Conservation (phyloP, 2,113 vertebrate species). For the Addax nasomaculatus region DNA sequence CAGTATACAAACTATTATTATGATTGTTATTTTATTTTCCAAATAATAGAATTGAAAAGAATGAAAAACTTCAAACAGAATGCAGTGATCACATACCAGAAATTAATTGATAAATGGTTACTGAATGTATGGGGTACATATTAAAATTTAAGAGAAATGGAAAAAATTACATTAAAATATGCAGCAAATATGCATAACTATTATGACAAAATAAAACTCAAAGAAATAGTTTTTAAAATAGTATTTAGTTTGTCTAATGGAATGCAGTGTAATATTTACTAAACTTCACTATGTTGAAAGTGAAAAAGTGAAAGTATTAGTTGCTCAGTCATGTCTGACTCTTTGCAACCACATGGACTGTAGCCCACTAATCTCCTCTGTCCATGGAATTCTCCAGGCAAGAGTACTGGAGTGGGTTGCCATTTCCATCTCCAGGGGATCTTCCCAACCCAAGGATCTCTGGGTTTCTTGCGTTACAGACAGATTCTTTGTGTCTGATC, state of each 20-base stretch:
- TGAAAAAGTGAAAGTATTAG: background rate
- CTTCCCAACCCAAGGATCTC: background rate
- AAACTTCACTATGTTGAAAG: background rate
- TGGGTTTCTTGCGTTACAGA: background rate
- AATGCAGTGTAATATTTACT: background rate
- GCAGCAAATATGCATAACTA: background rate
- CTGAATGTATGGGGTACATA: background rate
- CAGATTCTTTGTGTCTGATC: background rate
- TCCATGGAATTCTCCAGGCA: background rate
- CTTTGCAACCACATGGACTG: background rate
- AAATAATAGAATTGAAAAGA: background rate
- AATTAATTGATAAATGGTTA: background rate
- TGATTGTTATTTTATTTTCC: background rate
- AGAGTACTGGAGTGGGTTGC: background rate
- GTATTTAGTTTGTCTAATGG: background rate
- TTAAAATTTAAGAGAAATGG: background rate
- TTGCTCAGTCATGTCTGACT: background rate
- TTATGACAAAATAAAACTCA: background rate
- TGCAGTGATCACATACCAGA: background rate
- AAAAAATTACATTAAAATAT: background rate
- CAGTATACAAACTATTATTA: background rate
- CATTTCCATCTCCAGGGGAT: background rate
- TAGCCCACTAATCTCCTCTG: background rate
- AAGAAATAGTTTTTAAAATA: background rate
- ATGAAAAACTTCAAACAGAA: background rate